These are phyloP conservation scores for Macrotus californicus DNA, from an alignment of 2,113 vertebrate genomes.

Conservation along the genomic window DNA sequence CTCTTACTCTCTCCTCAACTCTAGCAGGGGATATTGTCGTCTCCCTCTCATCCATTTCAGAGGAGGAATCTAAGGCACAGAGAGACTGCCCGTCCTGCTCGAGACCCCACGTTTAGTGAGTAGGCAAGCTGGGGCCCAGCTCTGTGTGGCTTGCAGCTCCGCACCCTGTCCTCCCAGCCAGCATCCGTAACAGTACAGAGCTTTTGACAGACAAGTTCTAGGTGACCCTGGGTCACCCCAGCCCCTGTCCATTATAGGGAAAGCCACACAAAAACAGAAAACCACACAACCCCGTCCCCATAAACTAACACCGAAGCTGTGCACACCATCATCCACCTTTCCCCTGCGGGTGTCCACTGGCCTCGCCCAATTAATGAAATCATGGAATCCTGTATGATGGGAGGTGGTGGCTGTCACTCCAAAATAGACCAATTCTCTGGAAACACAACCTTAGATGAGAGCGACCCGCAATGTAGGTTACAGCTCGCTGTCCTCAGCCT, in stretches of 20 bases:
- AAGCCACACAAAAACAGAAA: not conserved
- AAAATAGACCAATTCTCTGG: constrained; percentile 59
- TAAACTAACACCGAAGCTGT: not conserved
- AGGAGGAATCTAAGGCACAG: not conserved
- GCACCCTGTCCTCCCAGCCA: not conserved
- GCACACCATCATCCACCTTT: not conserved
- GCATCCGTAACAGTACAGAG: not conserved
- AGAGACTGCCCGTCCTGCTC: not conserved
- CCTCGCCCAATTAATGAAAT: constrained; percentile 40
- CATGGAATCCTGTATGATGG: not conserved
- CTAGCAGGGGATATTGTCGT: not conserved
- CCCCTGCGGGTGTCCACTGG: not conserved
- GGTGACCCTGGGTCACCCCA: not conserved
- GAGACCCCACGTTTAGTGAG: accelerated
- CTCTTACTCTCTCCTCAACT: not conserved
- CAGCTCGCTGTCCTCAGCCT: constrained; percentile 13
- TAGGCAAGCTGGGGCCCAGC: not conserved
- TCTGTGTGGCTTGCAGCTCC: not conserved
- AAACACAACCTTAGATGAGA: constrained; percentile 6
- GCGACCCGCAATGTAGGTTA: constrained; percentile 21
- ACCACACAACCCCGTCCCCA: not conserved
- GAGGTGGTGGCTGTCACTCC: constrained; percentile 14
- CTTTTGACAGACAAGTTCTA: not conserved
- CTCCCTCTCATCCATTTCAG: not conserved
- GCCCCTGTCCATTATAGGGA: not conserved